Evolutionary conservation across 2,797 vertebrate species (phyloP), one percentile per base, ranked within the genome.

Genomic region (Brachymystax lenok): DNA sequence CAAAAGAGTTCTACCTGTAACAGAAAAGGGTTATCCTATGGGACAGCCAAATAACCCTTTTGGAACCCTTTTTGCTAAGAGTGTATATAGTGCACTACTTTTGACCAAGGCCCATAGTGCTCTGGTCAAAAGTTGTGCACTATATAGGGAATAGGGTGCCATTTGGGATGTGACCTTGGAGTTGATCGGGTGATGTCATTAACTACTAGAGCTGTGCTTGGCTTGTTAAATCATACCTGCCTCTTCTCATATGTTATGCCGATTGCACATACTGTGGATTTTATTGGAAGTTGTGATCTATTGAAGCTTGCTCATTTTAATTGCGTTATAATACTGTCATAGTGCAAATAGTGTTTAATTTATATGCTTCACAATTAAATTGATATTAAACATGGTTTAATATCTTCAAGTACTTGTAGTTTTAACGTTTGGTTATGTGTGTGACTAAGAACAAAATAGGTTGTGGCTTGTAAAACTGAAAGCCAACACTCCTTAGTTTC

Each of bases 151-250:
- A 46, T 46, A 46, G 40, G 40, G 40, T 46, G 40, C 40, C 40
- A 46, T 46, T 46, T 46, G 40, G 63, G 67, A 74, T 84, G 83
- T 78, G n/a, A 69, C 75, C 50, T 74, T 51, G 69, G 69, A 64
- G 52, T 74, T 46, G 13, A 30, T 73, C 24, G 74, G 73, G 83
- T 80, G 77, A 78, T 91, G 56, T 91, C 88, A 85, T 92, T 86
- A 92, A 81, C 35, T 66, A 79, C 80, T 74, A 79, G 84, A 86
- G 90, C 89, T 88, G 88, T 84, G 81, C 72, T 81, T 82, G 74
- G 80, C 10, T 46, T 46, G 40, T 46, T 85, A 78, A 85, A 73
- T 81, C 85, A 78, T 74, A 56, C 75, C 5, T 66, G 66, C 85
- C 78, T 61, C 78, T 79, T 87, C 85, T 83, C 80, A 74, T 68